Conservation (phyloP, 2,797 vertebrate genomes). For the Notoglanidium macrostoma region DNA sequence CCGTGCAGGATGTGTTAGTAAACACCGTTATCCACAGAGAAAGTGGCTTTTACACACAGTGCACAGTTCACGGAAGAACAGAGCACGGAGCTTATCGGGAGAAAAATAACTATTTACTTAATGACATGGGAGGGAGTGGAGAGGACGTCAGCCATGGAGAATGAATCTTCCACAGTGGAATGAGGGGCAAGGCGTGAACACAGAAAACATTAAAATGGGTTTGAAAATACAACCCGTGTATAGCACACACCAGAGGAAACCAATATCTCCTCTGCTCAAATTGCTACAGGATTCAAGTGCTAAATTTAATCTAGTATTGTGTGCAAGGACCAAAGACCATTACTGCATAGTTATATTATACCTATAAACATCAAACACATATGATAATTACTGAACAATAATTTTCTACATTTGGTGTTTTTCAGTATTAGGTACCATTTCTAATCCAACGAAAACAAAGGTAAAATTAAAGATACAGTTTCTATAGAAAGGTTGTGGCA, state of each 20-base stretch:
- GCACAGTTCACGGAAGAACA: slow-evolving; percentile 6
- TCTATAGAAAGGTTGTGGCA: slow-evolving; percentile 5
- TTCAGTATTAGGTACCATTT: background rate
- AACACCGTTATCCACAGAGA: slow-evolving; percentile 42
- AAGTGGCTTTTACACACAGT: slow-evolving; percentile 27
- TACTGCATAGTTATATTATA: background rate
- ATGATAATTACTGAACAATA: slow-evolving; percentile 12
- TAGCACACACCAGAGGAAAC: slow-evolving; percentile 7
- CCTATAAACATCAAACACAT: background rate
- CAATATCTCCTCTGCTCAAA: slow-evolving; percentile 11
- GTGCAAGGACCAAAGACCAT: slow-evolving; percentile 32
- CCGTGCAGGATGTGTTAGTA: slow-evolving; percentile 35
- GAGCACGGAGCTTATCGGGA: slow-evolving; percentile 26
- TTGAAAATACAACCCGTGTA: slow-evolving; percentile 5
- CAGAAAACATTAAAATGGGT: slow-evolving; percentile 14
- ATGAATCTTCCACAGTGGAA: slow-evolving; percentile 34
- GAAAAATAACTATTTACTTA: slow-evolving; percentile 46
- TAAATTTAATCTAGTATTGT: slow-evolving; percentile 33
- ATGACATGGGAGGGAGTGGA: slow-evolving; percentile 24
- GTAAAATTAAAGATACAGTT: slow-evolving; percentile 20
- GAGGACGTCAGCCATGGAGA: slow-evolving; percentile 33
- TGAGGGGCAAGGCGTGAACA: slow-evolving; percentile 2
- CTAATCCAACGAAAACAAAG: slow-evolving; percentile 16
- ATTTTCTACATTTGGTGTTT: slow-evolving; percentile 7
- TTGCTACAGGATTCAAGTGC: slow-evolving; percentile 15